Percentiles rank a stretch among this genome's conserved stretches.
Conservation (phyloP, 2,888 invertebrate genomes). For the Mythimna ferrago region DNA sequence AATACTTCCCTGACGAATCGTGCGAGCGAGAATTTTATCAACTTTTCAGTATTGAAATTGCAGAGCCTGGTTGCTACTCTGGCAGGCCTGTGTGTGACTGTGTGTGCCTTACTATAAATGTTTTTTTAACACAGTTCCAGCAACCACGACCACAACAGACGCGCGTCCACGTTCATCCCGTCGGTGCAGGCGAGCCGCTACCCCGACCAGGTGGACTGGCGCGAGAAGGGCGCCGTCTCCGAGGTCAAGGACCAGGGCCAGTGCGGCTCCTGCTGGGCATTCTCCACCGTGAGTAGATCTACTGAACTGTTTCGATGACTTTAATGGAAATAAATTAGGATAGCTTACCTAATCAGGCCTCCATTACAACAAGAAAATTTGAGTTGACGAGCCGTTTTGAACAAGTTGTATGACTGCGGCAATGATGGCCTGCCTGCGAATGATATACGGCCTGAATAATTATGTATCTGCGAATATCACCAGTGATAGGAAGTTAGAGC, state of each 20-base stretch:
- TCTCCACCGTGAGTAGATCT: conserved; percentile 93
- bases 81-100: too few species aligned
- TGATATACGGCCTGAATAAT: too few species aligned
- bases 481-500: neutral
- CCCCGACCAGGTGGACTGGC: conserved; percentile 96
- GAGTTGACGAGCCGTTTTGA: neutral
- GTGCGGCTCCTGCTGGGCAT: conserved; percentile 98
- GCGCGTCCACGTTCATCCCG: conserved; percentile 91
- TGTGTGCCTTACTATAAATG: too few species aligned
- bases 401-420: too few species aligned
- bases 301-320: neutral
- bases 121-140: conserved; percentile 70
- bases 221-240: conserved; percentile 95
- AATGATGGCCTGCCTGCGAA: too few species aligned
- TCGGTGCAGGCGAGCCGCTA: conserved; percentile 92
- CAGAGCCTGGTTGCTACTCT: too few species aligned
- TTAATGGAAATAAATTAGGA: neutral
- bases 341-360: neutral
- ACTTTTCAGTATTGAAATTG: too few species aligned
- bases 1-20: too few species aligned
- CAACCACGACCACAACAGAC: conserved; percentile 67
- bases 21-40: too few species aligned
- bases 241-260: conserved; percentile 97
- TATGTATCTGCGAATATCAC: too few species aligned
- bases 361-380: neutral